phyloP scores from a whole-genome alignment of 2,888 invertebrate genomes.

The Drosophila birchii region DNA sequence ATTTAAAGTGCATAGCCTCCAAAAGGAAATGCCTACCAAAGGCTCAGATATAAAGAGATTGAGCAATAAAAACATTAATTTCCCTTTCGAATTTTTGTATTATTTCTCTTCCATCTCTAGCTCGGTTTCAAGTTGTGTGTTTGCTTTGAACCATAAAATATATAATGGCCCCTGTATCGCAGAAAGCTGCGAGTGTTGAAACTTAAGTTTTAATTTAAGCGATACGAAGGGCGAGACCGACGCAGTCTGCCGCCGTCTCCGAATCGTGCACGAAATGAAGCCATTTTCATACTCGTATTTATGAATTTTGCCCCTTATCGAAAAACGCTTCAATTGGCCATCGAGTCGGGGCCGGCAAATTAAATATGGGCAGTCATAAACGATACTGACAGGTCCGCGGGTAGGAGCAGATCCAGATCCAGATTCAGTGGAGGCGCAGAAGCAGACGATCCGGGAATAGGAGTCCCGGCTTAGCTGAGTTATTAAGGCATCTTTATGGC shows the following conservation, averaged over 20 bases:
- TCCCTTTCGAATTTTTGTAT: too few relatives aligned
- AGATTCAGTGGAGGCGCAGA: slow-evolving; percentile 16
- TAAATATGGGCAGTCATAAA: slow-evolving; percentile 80
- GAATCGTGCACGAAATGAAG: slow-evolving; percentile 71
- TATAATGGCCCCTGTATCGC: slow-evolving; percentile 65
- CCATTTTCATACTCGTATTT: slow-evolving; percentile 76
- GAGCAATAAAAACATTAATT: too few relatives aligned
- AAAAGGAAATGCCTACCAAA: too few relatives aligned
- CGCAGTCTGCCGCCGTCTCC: slow-evolving; percentile 5
- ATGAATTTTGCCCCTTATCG: slow-evolving; percentile 79
- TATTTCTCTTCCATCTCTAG: not conserved
- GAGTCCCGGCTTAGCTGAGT: slow-evolving; percentile 78
- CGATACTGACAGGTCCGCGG: slow-evolving; percentile 70
- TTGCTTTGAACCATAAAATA: slow-evolving; percentile 68
- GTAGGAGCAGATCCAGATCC: slow-evolving; percentile 19
- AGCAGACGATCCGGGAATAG: slow-evolving; percentile 29
- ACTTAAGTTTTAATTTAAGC: slow-evolving; percentile 80
- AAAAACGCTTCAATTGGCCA: slow-evolving; percentile 78
- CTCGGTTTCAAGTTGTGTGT: slow-evolving; percentile 32
- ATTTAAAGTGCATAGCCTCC: too few relatives aligned
- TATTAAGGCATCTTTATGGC: slow-evolving; percentile 83
- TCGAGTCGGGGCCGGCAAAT: slow-evolving; percentile 71
- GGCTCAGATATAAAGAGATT: too few relatives aligned
- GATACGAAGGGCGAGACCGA: slow-evolving; percentile 69
- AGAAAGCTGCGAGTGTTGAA: slow-evolving; percentile 71